Percentiles rank a stretch among this genome's conserved stretches.
These are phyloP conservation scores for Rhagophthalmus giganteus DNA, from an alignment of 2,888 invertebrate species.

Conservation along the genomic window DNA sequence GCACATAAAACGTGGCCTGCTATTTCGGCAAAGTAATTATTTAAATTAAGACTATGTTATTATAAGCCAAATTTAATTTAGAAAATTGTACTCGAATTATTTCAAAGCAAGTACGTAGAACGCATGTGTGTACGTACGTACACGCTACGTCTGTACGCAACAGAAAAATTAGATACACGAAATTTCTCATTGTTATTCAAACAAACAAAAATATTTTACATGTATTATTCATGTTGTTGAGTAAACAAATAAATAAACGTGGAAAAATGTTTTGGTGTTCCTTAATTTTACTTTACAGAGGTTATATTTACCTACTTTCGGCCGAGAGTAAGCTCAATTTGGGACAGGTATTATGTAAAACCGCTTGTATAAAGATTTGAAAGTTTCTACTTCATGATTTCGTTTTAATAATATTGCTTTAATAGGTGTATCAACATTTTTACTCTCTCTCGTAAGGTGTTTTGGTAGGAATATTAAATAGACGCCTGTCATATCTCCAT, in stretches of 20 bases:
- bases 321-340: no score
- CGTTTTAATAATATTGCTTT: conserved; percentile 12
- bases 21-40: no score
- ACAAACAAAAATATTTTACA: conserved; percentile 38
- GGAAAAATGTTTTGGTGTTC: conserved; percentile 3
- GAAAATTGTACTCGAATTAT: no score
- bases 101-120: no score
- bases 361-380: not conserved
- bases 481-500: conserved; percentile 9
- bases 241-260: conserved; percentile 7
- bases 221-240: conserved; percentile 41
- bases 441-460: conserved; percentile 2
- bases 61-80: conserved; percentile 1
- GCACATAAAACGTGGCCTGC: no score
- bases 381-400: conserved; percentile 1
- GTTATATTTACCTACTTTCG: not conserved
- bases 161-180: no score
- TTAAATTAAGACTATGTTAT: no score
- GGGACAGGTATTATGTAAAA: not conserved
- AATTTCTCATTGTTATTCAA: conserved; percentile 44
- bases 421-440: conserved; percentile 14
- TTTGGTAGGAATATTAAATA: conserved; percentile 13
- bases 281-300: not conserved
- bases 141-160: no score
- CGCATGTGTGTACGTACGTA: no score